These are phyloP conservation scores for Micronycteris hirsuta DNA, from an alignment of 2,113 vertebrate genomes.

Conservation along the genomic window DNA sequence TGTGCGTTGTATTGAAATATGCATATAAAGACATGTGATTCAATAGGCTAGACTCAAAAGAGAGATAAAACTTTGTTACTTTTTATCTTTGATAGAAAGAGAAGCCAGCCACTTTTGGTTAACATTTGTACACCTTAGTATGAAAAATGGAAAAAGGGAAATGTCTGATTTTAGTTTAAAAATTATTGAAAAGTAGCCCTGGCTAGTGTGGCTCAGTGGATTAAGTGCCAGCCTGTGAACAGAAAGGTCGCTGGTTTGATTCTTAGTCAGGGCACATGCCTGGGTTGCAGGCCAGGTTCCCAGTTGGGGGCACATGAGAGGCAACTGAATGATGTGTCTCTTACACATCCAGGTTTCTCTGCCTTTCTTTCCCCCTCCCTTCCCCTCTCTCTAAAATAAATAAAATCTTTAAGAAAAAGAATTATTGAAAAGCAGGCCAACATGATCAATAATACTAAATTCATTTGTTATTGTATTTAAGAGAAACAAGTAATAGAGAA, in stretches of 20 bases:
- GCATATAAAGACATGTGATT: neutral
- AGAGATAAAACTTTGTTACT: neutral
- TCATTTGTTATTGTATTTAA: neutral
- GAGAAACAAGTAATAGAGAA: neutral
- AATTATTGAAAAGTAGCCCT: neutral
- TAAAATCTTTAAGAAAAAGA: neutral
- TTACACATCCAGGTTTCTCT: too few relatives aligned
- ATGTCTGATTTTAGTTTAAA: neutral
- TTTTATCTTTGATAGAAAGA: neutral
- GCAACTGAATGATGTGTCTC: too few relatives aligned
- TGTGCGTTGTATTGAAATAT: conserved; percentile 9
- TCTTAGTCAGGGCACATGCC: too few relatives aligned
- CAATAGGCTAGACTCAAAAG: neutral
- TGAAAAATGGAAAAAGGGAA: neutral
- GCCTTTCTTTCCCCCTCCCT: too few relatives aligned
- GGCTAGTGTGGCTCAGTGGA: too few relatives aligned
- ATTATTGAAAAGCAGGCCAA: neutral
- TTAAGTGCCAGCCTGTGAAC: too few relatives aligned
- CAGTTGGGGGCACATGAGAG: too few relatives aligned
- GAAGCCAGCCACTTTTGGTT: neutral
- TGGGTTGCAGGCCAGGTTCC: too few relatives aligned
- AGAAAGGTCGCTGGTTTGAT: too few relatives aligned
- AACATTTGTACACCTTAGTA: neutral
- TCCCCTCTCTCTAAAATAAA: too few relatives aligned
- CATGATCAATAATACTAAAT: neutral